Evolutionary conservation across 2,113 vertebrate species (phyloP), one percentile per base, ranked within the genome.

Genomic region (Tamias sibiricus): DNA sequence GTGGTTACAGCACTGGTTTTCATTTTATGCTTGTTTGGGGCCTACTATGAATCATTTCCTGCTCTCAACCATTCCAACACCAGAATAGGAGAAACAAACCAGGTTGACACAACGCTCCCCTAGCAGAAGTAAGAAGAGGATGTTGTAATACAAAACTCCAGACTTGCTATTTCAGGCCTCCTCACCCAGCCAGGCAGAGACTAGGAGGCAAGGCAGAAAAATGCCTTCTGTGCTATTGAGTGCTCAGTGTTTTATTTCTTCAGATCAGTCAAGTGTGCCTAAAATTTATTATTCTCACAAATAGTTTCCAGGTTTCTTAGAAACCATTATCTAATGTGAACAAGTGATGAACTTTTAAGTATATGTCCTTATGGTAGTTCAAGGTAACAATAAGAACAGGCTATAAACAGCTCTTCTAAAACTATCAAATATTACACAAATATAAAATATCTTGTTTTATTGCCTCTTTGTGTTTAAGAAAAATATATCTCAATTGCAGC

Each of bases 31-130:
- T 69, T 89, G 44, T 77, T 37, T 96, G 62, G 42, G 42, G 30
- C 14, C 68, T 90, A 83, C 57, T 77, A 52, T 91, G 64, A 87
- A 82, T 93, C 57, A 72, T 52, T 96, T 95, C 82, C 83, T 10
- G 4, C 68, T 93, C 54, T n/a, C 24, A 42, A 66, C n/a, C 52
- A 92, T 52, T 66, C 71, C 62, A 96, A 68, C 8, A 68, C 66
- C 72, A 80, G 32, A 87, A 10, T 8, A 42, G 68, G 37, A 75
- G 66, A 94, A 90, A 85, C n/a, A 80, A 90, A 84, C 28, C 37
- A 69, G 74, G 37, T 12, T 80, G 44, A 80, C 54, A 80, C 37
- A 84, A 12, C 40, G 24, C 37, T 71, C 49, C 44, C 30, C 28
- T 44, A 49, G 37, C 54, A 75, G 47, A 32, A 24, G 28, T 10